phyloP scores from a whole-genome alignment of 2,797 vertebrate species.

The Smutsia temminckii region DNA sequence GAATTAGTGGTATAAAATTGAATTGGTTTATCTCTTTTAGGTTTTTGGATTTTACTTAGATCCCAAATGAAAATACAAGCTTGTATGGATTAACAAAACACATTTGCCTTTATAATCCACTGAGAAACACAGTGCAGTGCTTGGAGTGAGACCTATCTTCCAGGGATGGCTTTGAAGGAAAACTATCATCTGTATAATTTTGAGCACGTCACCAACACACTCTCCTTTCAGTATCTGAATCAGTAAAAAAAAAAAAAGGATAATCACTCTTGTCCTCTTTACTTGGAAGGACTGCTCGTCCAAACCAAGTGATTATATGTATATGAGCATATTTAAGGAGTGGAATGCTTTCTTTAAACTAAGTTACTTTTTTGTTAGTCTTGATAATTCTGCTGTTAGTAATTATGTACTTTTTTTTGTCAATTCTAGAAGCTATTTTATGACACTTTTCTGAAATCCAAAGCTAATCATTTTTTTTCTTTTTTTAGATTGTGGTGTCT shows the following conservation, averaged over 20 bases:
- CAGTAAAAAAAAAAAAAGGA: neutral
- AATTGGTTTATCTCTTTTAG: neutral
- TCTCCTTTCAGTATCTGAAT: neutral
- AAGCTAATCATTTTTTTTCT: neutral
- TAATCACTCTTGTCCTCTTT: neutral
- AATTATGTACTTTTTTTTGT: neutral
- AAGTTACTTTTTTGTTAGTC: neutral
- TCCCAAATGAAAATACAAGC: neutral
- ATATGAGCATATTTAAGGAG: neutral
- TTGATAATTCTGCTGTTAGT: neutral
- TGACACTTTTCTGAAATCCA: neutral
- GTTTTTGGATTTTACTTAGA: neutral
- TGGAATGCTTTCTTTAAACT: neutral
- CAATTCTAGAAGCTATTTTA: neutral
- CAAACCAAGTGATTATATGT: neutral
- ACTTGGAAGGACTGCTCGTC: neutral
- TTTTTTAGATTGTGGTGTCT: neutral
- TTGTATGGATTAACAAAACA: neutral
- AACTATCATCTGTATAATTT: neutral
- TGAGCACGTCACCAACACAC: neutral
- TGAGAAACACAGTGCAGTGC: neutral
- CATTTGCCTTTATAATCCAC: neutral
- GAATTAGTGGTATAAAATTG: neutral
- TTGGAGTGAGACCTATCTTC: neutral
- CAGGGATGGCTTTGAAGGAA: neutral